These are phyloP conservation scores for Rotaria socialis DNA, from an alignment of 2,888 invertebrate species.

Conservation along the genomic window DNA sequence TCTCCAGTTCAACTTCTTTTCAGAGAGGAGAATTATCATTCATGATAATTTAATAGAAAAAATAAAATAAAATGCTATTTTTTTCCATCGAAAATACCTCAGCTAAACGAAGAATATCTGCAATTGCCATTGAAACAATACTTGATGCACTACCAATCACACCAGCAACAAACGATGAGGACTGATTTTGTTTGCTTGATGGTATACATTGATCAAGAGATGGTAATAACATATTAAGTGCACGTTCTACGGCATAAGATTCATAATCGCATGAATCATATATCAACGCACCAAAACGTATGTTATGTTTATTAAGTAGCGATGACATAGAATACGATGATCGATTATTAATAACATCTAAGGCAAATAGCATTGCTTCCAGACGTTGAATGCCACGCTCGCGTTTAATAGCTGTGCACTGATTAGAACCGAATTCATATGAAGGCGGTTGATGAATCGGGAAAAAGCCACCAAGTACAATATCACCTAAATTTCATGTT, in stretches of 20 bases:
- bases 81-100: constrained; percentile 62
- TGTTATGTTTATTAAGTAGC: constrained; percentile 56
- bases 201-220: constrained; percentile 64
- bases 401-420: constrained; percentile 60
- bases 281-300: constrained; percentile 63
- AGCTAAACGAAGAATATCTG: constrained; percentile 72
- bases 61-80: too few species aligned
- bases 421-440: background rate
- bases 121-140: constrained; percentile 74
- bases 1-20: background rate
- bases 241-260: constrained; percentile 65
- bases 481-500: constrained; percentile 55
- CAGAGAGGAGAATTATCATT: too few species aligned
- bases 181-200: constrained; percentile 53
- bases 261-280: constrained; percentile 65
- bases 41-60: too few species aligned
- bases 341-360: constrained; percentile 64
- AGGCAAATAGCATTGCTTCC: constrained; percentile 66
- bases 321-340: constrained; percentile 57
- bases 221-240: constrained; percentile 58
- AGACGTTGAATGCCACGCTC: constrained; percentile 63
- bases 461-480: constrained; percentile 65
- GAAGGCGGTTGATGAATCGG: constrained; percentile 61
- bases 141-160: constrained; percentile 75
- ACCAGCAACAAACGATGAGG: constrained; percentile 64